Evolutionary conservation across 2,113 vertebrate genomes (phyloP).

Genomic region (Ciconia maguari): DNA sequence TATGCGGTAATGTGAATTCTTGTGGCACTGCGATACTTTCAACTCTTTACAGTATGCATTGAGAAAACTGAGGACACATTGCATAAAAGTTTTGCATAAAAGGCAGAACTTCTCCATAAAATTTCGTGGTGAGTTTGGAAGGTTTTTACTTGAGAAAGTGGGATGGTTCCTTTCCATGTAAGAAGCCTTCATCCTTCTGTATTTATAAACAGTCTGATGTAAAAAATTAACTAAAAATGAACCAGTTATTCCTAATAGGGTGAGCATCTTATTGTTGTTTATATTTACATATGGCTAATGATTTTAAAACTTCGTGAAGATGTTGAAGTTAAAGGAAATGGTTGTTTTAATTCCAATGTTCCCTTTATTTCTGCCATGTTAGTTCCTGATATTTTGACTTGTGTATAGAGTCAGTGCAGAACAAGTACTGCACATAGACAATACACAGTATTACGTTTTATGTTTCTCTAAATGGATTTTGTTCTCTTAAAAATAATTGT

Average conservation of each 20-base stretch:
- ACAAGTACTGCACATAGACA: not conserved
- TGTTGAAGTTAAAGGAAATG: not conserved
- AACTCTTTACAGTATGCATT: not conserved
- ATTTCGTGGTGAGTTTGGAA: not conserved
- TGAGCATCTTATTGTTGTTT: not conserved
- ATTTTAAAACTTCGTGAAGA: not conserved
- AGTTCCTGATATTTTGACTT: not conserved
- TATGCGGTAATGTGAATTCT: not conserved
- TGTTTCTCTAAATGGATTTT: not conserved
- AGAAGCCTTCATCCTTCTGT: not conserved
- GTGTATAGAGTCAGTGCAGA: not conserved
- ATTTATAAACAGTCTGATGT: not conserved
- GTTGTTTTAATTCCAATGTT: not conserved
- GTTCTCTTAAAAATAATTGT: not conserved
- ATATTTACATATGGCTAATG: not conserved
- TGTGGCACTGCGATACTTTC: fast-evolving
- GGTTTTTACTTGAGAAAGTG: not conserved
- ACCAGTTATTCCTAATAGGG: not conserved
- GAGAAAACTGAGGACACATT: not conserved
- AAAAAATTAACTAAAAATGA: not conserved
- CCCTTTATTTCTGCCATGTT: not conserved
- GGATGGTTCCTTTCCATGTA: not conserved
- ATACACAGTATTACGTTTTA: not conserved
- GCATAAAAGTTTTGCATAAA: not conserved
- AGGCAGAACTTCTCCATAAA: not conserved